A percentile compares a stretch with the other conserved stretches of the same genome.
phyloP scores from a whole-genome alignment of 2,888 invertebrate genomes.

The Litoditis marina region DNA sequence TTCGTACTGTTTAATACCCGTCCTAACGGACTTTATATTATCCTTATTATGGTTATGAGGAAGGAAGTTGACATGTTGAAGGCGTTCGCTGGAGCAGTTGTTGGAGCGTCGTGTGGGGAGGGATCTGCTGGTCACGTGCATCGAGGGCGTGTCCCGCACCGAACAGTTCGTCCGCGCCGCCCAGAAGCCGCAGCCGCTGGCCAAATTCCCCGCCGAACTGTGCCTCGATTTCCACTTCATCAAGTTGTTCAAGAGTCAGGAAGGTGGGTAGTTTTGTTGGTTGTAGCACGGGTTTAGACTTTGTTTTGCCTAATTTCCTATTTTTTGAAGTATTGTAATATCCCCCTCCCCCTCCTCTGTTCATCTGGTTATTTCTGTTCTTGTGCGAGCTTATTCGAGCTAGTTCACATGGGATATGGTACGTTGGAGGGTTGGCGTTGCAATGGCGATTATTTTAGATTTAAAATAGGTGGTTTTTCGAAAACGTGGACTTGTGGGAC shows the following conservation, averaged over 20 bases:
- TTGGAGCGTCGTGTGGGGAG: constrained; percentile 84
- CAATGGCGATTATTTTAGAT: no score
- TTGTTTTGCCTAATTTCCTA: no score
- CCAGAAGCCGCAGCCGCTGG: constrained; percentile 85
- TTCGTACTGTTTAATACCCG: no score
- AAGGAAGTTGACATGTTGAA: neutral
- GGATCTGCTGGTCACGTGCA: constrained; percentile 80
- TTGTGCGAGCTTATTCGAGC: no score
- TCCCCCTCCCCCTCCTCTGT: no score
- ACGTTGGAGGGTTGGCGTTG: no score
- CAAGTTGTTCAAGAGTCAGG: constrained; percentile 72
- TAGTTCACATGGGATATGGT: no score
- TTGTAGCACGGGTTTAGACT: neutral
- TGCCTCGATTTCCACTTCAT: constrained; percentile 93
- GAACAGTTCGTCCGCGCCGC: constrained; percentile 86
- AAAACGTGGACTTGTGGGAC: no score
- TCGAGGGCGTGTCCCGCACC: constrained; percentile 78
- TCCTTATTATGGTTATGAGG: neutral
- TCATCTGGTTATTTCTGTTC: no score
- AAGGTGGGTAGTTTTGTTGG: constrained; percentile 29
- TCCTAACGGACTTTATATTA: neutral
- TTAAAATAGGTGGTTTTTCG: no score
- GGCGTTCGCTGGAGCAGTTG: constrained; percentile 63
- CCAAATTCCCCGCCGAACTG: constrained; percentile 75
- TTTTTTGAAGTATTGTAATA: no score